A percentile compares a stretch with the other conserved stretches of the same genome.
Evolutionary conservation across 2,797 vertebrate species (phyloP).

Genomic region (Anguilla obscura): DNA sequence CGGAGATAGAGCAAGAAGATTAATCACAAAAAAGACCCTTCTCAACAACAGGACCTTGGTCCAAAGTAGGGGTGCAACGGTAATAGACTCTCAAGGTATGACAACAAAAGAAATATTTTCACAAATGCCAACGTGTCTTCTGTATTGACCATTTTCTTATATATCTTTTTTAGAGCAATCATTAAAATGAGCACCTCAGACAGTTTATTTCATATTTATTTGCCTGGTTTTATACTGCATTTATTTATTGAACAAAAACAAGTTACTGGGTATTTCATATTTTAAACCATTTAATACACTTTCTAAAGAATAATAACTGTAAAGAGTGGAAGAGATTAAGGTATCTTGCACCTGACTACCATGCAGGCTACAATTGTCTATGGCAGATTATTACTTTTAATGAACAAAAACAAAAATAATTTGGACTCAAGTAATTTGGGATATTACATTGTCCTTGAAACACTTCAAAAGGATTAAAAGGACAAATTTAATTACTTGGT

Average conservation of each 20-base stretch:
- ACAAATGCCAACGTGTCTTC: neutral
- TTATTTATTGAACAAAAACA: neutral
- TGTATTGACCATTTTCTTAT: neutral
- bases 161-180: neutral
- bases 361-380: neutral
- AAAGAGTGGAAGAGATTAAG: neutral
- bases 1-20: conserved; percentile 61
- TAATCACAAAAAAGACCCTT: conserved; percentile 28
- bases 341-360: neutral
- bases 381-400: neutral
- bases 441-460: neutral
- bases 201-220: neutral
- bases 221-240: neutral
- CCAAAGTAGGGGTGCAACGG: neutral
- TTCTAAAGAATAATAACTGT: neutral
- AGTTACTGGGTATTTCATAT: neutral
- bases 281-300: neutral
- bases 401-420: neutral
- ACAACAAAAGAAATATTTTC: neutral
- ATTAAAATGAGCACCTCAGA: neutral
- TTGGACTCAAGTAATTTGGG: neutral
- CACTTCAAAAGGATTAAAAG: neutral
- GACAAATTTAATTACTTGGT: neutral
- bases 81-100: neutral
- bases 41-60: neutral